Conservation (phyloP, 2,113 vertebrate genomes). For the Rhabdomys dilectus region DNA sequence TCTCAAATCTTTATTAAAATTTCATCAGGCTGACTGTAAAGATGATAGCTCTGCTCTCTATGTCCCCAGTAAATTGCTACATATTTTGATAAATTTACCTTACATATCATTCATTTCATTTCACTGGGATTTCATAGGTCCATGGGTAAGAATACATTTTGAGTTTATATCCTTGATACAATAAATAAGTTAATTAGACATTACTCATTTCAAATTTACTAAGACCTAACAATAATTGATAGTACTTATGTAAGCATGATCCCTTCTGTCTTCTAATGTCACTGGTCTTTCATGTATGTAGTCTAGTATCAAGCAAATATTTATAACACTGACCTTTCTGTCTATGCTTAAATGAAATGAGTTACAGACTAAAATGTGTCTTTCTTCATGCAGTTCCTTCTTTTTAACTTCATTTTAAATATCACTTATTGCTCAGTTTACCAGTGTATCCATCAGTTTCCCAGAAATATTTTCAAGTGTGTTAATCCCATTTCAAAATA, state of each 20-base stretch:
- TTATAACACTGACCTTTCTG: not conserved
- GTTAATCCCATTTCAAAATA: not conserved
- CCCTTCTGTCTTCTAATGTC: not conserved
- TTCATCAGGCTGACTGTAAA: not conserved
- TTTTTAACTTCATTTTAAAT: slow-evolving; percentile 7
- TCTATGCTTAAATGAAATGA: not conserved
- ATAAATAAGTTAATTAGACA: not conserved
- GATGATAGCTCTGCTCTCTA: not conserved
- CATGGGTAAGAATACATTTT: slow-evolving; percentile 9
- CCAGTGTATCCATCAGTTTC: not conserved
- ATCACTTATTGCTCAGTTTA: not conserved
- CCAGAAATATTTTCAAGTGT: not conserved
- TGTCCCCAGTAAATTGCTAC: not conserved
- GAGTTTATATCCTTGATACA: rapidly evolving
- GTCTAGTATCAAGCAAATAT: not conserved
- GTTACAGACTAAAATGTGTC: not conserved
- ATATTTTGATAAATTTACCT: not conserved
- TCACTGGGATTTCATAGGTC: not conserved
- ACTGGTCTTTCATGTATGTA: not conserved
- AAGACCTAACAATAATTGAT: not conserved
- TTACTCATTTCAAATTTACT: slow-evolving; percentile 14
- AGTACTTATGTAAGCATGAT: not conserved
- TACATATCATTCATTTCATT: not conserved
- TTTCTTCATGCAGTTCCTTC: not conserved
- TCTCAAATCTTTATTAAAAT: not conserved